A percentile compares a stretch with the other conserved stretches of the same genome.
These are phyloP conservation scores for Stictonetta naevosa DNA, from an alignment of 2,113 vertebrate genomes.

Conservation along the genomic window DNA sequence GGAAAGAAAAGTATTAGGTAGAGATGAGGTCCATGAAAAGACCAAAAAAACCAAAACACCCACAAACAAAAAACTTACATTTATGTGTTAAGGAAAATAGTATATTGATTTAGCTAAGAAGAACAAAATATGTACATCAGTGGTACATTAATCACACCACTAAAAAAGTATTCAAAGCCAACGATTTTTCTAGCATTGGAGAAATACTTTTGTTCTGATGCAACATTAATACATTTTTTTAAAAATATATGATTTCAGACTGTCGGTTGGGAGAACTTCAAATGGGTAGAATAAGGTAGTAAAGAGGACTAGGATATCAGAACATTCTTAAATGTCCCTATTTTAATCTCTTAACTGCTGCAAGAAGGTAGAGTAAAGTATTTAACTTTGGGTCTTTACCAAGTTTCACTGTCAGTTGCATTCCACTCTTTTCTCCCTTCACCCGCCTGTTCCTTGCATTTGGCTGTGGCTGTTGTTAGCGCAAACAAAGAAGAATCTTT, in stretches of 20 bases:
- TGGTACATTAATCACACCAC: not conserved
- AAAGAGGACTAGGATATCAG: not conserved
- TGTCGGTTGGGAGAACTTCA: not conserved
- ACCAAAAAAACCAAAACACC: not conserved
- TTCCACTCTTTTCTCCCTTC: not conserved
- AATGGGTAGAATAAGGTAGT: not conserved
- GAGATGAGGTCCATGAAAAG: not conserved
- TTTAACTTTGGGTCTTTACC: not conserved
- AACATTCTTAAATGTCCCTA: not conserved
- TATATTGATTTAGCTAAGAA: not conserved
- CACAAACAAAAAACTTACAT: too few relatives aligned
- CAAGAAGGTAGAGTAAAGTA: not conserved
- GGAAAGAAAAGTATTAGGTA: not conserved
- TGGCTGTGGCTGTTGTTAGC: not conserved
- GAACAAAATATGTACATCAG: not conserved
- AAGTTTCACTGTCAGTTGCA: not conserved
- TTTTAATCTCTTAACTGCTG: not conserved
- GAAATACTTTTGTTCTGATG: not conserved
- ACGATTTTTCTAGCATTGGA: not conserved
- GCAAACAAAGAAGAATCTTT: not conserved
- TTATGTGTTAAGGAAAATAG: not conserved
- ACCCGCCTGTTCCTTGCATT: not conserved
- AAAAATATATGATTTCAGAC: not conserved
- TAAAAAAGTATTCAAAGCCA: not conserved
- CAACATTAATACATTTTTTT: not conserved